Percentiles rank a stretch among this genome's conserved stretches.
Evolutionary conservation across 53 echinoderm and acorn worm species (phyloP).

Genomic region (Hippasteria phrygiana): DNA sequence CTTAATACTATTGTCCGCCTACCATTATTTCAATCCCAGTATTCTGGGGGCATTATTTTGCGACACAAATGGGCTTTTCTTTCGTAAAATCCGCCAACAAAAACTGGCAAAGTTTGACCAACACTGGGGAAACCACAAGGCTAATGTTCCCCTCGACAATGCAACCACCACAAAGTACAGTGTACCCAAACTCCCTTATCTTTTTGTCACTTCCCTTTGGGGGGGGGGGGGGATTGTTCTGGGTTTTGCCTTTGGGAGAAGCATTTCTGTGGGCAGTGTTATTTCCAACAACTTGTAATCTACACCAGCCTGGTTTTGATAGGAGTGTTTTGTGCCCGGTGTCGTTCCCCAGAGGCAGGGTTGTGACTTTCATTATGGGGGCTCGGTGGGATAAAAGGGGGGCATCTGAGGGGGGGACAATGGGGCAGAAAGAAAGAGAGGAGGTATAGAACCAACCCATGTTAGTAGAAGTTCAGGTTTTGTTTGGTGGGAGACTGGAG

Average conservation of each 20-base stretch:
- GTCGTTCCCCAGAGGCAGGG: slow-evolving; percentile 37
- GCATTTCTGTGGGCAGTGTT: not conserved
- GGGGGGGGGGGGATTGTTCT: not conserved
- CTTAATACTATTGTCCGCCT: not conserved
- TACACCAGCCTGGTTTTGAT: slow-evolving; percentile 30
- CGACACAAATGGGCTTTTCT: not conserved
- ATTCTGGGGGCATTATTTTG: not conserved
- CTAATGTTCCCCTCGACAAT: not conserved
- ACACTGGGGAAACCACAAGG: not conserved
- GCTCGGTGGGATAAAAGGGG: slow-evolving; percentile 25
- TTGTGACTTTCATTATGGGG: slow-evolving; percentile 58
- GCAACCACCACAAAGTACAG: slow-evolving; percentile 21
- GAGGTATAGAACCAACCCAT: slow-evolving; percentile 37
- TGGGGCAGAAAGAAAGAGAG: slow-evolving; percentile 37
- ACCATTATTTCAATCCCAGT: not conserved
- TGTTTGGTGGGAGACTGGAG: slow-evolving; percentile 22
- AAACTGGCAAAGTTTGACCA: not conserved
- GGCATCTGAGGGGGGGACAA: slow-evolving; percentile 9
- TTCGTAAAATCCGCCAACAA: not conserved
- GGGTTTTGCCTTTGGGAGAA: not conserved
- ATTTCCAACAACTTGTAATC: slow-evolving; percentile 30
- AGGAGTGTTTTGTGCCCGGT: slow-evolving; percentile 19
- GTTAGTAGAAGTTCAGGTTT: slow-evolving; percentile 34
- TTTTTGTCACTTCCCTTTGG: not conserved
- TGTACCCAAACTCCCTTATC: slow-evolving; percentile 18